Conservation (phyloP, 2,113 vertebrate species). For the Caracal caracal region DNA sequence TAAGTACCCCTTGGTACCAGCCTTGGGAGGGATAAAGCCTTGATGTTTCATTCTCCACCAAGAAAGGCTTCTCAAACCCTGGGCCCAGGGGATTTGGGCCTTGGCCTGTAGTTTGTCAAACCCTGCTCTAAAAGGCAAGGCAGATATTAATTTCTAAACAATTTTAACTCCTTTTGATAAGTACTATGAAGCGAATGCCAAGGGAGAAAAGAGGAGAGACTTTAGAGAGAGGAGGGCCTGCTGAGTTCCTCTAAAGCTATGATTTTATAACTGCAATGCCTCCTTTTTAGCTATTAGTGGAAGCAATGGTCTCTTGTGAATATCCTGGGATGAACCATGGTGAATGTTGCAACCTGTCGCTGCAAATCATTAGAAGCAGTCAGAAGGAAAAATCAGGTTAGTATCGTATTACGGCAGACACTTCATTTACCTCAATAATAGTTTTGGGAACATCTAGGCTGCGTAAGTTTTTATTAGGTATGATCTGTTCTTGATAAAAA, state of each 20-base stretch:
- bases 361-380: too few species aligned
- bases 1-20: too few species aligned
- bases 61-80: neutral
- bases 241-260: neutral
- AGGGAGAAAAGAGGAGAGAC: neutral
- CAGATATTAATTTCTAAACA: neutral
- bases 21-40: too few species aligned
- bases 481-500: neutral
- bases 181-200: neutral
- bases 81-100: neutral
- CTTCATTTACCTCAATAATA: neutral
- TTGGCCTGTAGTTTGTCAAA: too few species aligned
- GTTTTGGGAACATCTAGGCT: neutral
- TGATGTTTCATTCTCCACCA: neutral
- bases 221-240: neutral
- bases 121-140: neutral
- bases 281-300: neutral
- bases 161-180: neutral
- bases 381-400: neutral
- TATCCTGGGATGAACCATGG: neutral
- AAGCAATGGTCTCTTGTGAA: neutral
- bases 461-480: neutral
- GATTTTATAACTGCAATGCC: neutral
- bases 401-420: neutral
- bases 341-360: neutral